Base-by-base conservation (phyloP, 2,113 vertebrate species). In the Poecile atricapillus region DNA sequence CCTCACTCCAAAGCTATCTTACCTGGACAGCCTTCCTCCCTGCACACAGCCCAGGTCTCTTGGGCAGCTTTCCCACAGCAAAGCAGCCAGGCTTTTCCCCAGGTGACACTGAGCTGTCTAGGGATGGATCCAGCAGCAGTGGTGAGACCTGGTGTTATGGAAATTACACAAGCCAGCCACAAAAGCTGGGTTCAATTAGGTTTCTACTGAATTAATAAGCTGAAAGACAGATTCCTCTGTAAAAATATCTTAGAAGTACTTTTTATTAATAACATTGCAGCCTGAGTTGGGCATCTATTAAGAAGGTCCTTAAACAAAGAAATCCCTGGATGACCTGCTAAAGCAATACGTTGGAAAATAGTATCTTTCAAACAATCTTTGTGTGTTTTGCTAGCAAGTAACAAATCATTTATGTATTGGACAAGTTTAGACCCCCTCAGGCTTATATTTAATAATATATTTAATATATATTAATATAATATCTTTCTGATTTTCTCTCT, bases 111-210 rank as follows among this genome's bases (percentile, higher is more conserved):
- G 21, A 83, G 14, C n/a, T 30, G 1, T 25, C 23, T 37, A 24
- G 63, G 24, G 55, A 46, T 2, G 4, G 17, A 25, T 50, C 35
- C 0, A 0, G 33, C 16, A 76, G 58, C 2, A 1, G 28, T 49
- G 28, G 13, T 52, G 22, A 49, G 27, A 35, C 18, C 53, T 64
- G 47, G n/a, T 94, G 60, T 49, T 77, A 44, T 0, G 2, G 31
- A 49, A 65, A 55, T 71, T 23, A 15, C 1, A 2, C 10, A 6
- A 39, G 35, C 63, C 31, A 62, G 25, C 28, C 7, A 7, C 25
- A 53, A 1, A 62, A 28, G 13, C 25, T 55, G 41, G 21, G 17
- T 63, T 69, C 0, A 0, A 5, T 46, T 35, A 62, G 12, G 12
- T 62, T 69, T 55, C 63, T 0, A 0, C 47, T 33, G 22, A 63